Conservation (phyloP, 2,113 vertebrate species). For the Rhinoderma darwinii region DNA sequence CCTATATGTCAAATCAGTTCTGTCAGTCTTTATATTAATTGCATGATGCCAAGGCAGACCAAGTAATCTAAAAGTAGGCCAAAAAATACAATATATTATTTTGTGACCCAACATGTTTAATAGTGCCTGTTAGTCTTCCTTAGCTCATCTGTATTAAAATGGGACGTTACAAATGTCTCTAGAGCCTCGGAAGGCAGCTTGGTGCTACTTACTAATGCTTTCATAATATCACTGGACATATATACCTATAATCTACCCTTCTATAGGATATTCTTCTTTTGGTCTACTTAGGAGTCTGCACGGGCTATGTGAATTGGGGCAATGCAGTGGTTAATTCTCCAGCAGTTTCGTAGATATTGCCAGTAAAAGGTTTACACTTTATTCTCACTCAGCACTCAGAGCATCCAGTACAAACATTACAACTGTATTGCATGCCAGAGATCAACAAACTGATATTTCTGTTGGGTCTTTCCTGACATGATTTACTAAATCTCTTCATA, state of each 20-base stretch:
- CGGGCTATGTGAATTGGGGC: not conserved
- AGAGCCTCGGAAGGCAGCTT: not conserved
- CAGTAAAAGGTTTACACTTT: conserved; percentile 31
- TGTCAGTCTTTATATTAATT: too few relatives aligned
- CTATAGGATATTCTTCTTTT: not conserved
- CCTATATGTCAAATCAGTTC: too few relatives aligned
- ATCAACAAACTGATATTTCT: conserved; percentile 17
- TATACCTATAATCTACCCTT: not conserved
- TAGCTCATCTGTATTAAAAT: too few relatives aligned
- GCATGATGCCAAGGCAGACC: too few relatives aligned
- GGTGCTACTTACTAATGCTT: not conserved
- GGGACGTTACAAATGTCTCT: too few relatives aligned
- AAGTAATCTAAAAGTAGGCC: too few relatives aligned
- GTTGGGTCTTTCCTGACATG: conserved; percentile 26
- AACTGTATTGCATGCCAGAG: not conserved
- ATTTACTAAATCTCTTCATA: not conserved
- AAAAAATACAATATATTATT: too few relatives aligned
- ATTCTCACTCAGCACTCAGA: conserved; percentile 18
- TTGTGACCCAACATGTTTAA: too few relatives aligned
- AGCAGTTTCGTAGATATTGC: not conserved
- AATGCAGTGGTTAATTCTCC: not conserved
- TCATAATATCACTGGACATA: not conserved
- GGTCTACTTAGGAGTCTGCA: not conserved
- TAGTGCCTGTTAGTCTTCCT: too few relatives aligned
- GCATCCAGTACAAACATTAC: conserved; percentile 30